Evolutionary conservation across 2,113 vertebrate species (phyloP).

Genomic region (Urocynchramus pylzowi): DNA sequence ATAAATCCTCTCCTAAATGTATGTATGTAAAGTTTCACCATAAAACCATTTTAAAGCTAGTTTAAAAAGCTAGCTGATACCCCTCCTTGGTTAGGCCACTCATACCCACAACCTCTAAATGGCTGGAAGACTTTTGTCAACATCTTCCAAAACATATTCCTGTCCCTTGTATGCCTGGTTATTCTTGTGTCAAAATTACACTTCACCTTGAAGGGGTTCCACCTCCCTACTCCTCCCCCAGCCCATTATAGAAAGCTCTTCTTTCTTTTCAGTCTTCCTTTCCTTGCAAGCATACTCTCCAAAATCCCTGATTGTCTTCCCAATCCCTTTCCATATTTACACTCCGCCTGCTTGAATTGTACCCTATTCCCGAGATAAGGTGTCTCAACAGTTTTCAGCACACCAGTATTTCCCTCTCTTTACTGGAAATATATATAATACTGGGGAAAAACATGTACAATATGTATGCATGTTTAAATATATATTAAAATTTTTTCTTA

Average conservation of each 20-base stretch:
- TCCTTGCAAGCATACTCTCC: neutral
- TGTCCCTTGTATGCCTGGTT: neutral
- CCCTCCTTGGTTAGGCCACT: neutral
- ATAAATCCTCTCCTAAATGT: neutral
- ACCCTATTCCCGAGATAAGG: neutral
- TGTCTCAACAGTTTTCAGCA: neutral
- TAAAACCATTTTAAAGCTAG: neutral
- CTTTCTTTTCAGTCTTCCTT: neutral
- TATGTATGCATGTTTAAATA: neutral
- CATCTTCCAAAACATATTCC: neutral
- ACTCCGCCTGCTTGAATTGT: neutral
- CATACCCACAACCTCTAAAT: neutral
- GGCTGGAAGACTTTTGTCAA: neutral
- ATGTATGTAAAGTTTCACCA: neutral
- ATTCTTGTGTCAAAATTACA: neutral
- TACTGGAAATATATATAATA: neutral
- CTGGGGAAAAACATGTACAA: neutral
- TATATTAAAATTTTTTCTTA: neutral
- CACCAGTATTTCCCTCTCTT: neutral
- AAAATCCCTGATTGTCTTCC: neutral
- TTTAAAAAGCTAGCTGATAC: neutral
- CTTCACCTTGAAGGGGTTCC: neutral
- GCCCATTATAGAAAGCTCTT: neutral
- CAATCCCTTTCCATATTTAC: neutral
- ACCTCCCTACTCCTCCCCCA: neutral